Evolutionary conservation across 1,140 invertebrate species (phyloP).

Genomic region (Drosophila pseudoananassae): DNA sequence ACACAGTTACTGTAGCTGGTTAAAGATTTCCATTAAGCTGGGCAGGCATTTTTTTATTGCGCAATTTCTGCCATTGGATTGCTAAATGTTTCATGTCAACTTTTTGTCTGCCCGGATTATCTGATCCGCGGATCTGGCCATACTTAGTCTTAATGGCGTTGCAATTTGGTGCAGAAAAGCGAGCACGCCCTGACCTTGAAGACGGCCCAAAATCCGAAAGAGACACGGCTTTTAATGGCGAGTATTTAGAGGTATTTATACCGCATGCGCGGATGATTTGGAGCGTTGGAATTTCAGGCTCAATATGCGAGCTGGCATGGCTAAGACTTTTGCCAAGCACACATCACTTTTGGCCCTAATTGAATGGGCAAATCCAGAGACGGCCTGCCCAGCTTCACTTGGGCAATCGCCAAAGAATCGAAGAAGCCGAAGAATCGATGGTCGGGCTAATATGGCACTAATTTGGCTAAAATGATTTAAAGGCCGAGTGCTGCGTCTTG

Average conservation of each 20-base stretch:
- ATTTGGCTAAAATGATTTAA: constrained; percentile 24
- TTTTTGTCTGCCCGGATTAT: constrained; percentile 20
- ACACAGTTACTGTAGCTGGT: constrained; percentile 21
- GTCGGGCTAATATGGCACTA: constrained; percentile 23
- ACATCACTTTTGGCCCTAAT: constrained; percentile 48
- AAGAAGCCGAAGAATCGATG: constrained; percentile 18
- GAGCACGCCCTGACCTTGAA: constrained; percentile 33
- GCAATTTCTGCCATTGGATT: constrained; percentile 33
- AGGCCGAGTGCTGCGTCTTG: constrained; percentile 37
- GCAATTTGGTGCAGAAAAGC: constrained; percentile 55
- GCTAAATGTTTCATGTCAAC: constrained; percentile 47
- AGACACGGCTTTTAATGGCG: constrained; percentile 18
- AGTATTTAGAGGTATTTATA: constrained; percentile 30
- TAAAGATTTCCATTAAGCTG: constrained; percentile 19
- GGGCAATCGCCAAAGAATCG: constrained; percentile 34
- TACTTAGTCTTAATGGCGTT: constrained; percentile 53
- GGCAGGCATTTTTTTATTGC: constrained; percentile 14
- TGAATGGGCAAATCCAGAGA: constrained; percentile 41
- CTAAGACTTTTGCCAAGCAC: constrained; percentile 23
- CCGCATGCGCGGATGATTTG: constrained; percentile 31
- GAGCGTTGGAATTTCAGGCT: constrained; percentile 45
- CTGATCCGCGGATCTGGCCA: constrained; percentile 36
- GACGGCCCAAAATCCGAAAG: not conserved
- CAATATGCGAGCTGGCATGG: constrained; percentile 20
- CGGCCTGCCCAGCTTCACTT: constrained; percentile 19